These are phyloP conservation scores for Ptychadena robeensis DNA, from an alignment of 2,797 vertebrate species.

Conservation along the genomic window DNA sequence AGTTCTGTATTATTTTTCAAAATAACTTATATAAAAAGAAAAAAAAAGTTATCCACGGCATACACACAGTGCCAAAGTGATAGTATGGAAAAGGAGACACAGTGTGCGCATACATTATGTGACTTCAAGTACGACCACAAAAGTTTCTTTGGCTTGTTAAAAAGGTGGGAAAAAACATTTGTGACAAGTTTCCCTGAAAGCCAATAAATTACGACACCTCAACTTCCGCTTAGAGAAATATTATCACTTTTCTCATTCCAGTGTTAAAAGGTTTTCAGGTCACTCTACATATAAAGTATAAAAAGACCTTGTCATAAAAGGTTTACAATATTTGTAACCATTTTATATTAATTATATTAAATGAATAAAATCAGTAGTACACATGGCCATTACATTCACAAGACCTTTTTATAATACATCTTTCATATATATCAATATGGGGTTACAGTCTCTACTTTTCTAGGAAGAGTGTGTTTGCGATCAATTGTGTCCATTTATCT, in stretches of 20 bases:
- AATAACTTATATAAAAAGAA: slow-evolving; percentile 42
- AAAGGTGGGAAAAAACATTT: background rate
- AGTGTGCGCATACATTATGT: background rate
- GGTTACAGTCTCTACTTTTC: too few relatives aligned
- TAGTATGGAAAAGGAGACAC: slow-evolving; percentile 7
- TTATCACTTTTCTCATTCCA: background rate
- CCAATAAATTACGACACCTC: background rate
- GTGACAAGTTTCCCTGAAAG: background rate
- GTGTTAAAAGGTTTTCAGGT: too few relatives aligned
- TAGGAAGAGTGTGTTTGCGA: too few relatives aligned
- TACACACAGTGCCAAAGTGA: background rate
- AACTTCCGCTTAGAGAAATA: background rate
- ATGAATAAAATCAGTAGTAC: too few relatives aligned
- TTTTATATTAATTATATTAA: too few relatives aligned
- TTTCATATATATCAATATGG: too few relatives aligned
- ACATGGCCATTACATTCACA: too few relatives aligned
- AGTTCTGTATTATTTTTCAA: slow-evolving; percentile 33
- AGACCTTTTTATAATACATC: too few relatives aligned
- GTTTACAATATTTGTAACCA: too few relatives aligned
- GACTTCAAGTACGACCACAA: background rate
- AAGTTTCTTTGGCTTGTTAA: slow-evolving; percentile 13
- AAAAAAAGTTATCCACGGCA: slow-evolving; percentile 14
- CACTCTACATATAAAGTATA: too few relatives aligned
- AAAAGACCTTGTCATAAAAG: too few relatives aligned
- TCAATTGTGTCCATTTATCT: too few relatives aligned